Conservation (phyloP, 2,113 vertebrate species). For the Oryzias woworae region DNA sequence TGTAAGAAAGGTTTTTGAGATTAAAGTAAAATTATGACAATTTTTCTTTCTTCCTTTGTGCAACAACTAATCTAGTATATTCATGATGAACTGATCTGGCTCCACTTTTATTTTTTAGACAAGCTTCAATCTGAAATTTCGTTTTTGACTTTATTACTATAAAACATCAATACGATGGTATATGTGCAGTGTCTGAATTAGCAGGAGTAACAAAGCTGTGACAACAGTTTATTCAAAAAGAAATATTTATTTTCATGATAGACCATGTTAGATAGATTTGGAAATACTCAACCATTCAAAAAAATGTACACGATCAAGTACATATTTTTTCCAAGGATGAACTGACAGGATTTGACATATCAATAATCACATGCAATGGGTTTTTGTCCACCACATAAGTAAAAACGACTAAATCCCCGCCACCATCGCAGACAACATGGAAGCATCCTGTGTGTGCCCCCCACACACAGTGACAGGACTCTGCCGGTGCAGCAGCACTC, state of each 20-base stretch:
- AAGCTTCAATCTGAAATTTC: too few species aligned
- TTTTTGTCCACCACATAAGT: constrained; percentile 72
- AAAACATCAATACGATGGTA: too few species aligned
- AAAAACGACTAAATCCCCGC: constrained; percentile 67
- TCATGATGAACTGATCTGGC: too few species aligned
- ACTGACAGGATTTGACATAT: constrained; percentile 78
- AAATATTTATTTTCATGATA: constrained; percentile 85
- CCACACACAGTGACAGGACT: constrained; percentile 30
- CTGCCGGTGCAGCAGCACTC: constrained; percentile 30
- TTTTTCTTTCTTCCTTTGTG: too few species aligned
- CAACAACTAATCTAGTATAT: too few species aligned
- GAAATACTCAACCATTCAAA: constrained; percentile 77
- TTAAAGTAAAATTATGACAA: too few species aligned
- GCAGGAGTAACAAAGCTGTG: too few species aligned
- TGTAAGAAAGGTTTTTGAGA: too few species aligned
- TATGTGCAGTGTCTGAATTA: too few species aligned
- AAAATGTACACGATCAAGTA: constrained; percentile 77
- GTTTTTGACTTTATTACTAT: too few species aligned
- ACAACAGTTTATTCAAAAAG: constrained; percentile 39
- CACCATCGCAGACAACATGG: constrained; percentile 16
- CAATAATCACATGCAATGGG: constrained; percentile 82
- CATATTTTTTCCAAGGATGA: constrained; percentile 57
- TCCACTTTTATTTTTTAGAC: too few species aligned
- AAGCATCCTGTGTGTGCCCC: constrained; percentile 17
- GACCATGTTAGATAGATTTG: constrained; percentile 64